Conservation (phyloP, 2,113 vertebrate genomes). For the Sprattus sprattus region DNA sequence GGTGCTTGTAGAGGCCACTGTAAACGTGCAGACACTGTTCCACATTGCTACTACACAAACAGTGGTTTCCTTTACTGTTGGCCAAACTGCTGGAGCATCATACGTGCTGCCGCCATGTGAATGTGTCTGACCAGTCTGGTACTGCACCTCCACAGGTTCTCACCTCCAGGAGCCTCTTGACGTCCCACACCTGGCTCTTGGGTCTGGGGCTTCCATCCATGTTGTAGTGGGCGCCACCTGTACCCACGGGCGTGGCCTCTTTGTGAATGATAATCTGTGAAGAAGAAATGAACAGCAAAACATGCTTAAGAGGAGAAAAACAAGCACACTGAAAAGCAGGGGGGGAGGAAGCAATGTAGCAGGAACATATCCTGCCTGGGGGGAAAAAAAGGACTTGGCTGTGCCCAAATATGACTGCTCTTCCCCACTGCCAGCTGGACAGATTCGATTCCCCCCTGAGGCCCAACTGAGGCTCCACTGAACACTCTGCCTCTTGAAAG, state of each 20-base stretch:
- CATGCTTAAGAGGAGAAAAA: background rate
- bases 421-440: background rate
- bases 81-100: too few relatives aligned
- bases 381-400: background rate
- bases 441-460: background rate
- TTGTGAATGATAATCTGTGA: conserved; percentile 92
- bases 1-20: background rate
- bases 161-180: conserved; percentile 93
- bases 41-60: background rate
- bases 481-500: background rate
- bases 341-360: background rate
- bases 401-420: background rate
- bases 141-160: conserved; percentile 22
- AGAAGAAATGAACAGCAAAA: background rate
- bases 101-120: background rate
- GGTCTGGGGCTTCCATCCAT: conserved; percentile 82
- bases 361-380: background rate
- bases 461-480: too few relatives aligned
- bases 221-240: conserved; percentile 79
- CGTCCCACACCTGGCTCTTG: conserved; percentile 85
- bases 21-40: background rate
- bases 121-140: background rate
- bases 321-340: background rate
- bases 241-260: conserved; percentile 65
- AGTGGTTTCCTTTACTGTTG: background rate